Base-by-base conservation (phyloP, 2,888 invertebrate genomes). In the Hemaris fuciformis region DNA sequence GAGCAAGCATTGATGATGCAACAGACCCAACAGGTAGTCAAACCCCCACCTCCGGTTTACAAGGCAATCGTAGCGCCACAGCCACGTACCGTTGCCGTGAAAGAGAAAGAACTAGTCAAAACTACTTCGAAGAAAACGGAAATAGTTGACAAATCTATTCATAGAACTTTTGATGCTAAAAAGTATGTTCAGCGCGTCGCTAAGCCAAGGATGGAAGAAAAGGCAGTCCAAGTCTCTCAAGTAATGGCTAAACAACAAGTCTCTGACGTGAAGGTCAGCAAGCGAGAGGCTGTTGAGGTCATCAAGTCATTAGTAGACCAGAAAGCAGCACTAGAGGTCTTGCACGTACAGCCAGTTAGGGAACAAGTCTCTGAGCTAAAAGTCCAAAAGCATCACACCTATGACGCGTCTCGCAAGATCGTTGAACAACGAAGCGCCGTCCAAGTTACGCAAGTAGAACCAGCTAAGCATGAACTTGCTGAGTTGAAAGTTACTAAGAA, bases 181-280 rank as follows among this genome's bases (percentile, higher is more conserved):
- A 72, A 80, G 65, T 64, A 70, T 34, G 64, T 69, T 10, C 72
- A 80, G 66, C 68, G 66, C 22, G 76, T 73, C 0, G 65, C 72
- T 6, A 18, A 31, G 8, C 53, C 53, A 18, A 53, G 27, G 10
- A 18, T 53, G 4, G 53, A 74, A 20, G 25, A 41, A 27, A 13
- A 25, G 10, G 41, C 60, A 3, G 20, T 62, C 1, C 57, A 62
- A 41, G 38, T 62, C 1, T n/a, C 8, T n/a, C 45, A 58, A 20
- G 13, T 18, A 1, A 23, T 15, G n/a, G 23, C 41, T 41, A 53
- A 25, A 25, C 48, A 60, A 18, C 23, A 53, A 41, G 6, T 41
- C 25, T 27, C 23, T 53, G 45, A 18, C 3, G 6, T 60, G 18
- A 42, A 48, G 18, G 41, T 48, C n/a, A 20, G 13, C 4, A 41